phyloP scores from a whole-genome alignment of 2,113 vertebrate species.

The Cisticola juncidis region DNA sequence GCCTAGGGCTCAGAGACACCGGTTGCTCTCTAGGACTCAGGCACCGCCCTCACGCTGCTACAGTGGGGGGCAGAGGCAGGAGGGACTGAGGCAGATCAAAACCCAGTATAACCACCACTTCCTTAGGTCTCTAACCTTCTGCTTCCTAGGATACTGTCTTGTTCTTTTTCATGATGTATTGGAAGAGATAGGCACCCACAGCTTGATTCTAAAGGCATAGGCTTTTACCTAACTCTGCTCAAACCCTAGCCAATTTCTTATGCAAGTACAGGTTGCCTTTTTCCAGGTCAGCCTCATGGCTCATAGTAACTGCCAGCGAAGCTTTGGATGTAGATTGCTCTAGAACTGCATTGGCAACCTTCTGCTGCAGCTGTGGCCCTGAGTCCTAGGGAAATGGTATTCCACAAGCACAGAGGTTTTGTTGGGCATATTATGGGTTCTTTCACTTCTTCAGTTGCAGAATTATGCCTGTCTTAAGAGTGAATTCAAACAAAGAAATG shows the following conservation, averaged over 20 bases:
- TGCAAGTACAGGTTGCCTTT: slow-evolving; percentile 30
- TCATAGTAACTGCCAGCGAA: slow-evolving; percentile 72
- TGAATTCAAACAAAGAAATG: not conserved
- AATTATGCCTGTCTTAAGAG: not conserved
- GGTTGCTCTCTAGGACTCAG: too few species aligned
- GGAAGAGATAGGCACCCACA: not conserved
- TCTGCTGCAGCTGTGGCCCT: not conserved
- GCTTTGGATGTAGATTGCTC: slow-evolving; percentile 82
- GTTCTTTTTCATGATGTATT: not conserved
- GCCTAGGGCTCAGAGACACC: too few species aligned
- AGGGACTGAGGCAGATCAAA: too few species aligned
- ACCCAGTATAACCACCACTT: too few species aligned
- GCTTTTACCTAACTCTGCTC: slow-evolving; percentile 73
- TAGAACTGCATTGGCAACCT: not conserved
- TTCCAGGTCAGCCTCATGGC: slow-evolving; percentile 76
- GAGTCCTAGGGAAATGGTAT: not conserved
- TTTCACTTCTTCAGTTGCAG: not conserved
- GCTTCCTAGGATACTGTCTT: not conserved
- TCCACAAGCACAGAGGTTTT: slow-evolving; percentile 72
- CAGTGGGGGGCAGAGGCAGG: too few species aligned
- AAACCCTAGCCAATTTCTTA: slow-evolving; percentile 75
- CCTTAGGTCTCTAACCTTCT: too few species aligned
- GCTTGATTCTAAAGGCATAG: not conserved
- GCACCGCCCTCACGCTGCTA: too few species aligned
- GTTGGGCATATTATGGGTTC: not conserved